These are phyloP conservation scores for Xyliphius kryptos DNA, from an alignment of 2,113 vertebrate genomes.

Conservation along the genomic window DNA sequence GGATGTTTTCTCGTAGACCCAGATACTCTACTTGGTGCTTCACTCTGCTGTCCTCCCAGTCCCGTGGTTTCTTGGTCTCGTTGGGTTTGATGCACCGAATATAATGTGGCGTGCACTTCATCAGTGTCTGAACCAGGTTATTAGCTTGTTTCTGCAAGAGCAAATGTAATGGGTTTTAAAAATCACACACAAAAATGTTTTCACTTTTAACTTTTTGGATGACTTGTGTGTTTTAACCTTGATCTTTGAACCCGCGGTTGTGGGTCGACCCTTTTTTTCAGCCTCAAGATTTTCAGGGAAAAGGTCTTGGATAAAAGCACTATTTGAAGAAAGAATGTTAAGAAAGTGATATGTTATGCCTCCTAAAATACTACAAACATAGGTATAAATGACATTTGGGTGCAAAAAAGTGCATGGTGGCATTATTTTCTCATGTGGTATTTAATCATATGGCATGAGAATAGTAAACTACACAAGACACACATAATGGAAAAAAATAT, in stretches of 20 bases:
- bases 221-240: conserved; percentile 57
- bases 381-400: too few species aligned
- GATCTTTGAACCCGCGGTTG: conserved; percentile 68
- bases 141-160: conserved; percentile 71
- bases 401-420: too few species aligned
- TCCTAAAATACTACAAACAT: too few species aligned
- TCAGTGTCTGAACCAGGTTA: conserved; percentile 68
- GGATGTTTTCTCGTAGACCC: conserved; percentile 72
- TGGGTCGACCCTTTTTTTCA: conserved; percentile 69
- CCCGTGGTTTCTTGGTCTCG: conserved; percentile 67
- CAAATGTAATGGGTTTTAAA: not conserved
- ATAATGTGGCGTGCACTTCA: conserved; percentile 77
- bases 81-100: conserved; percentile 79
- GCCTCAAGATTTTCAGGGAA: conserved; percentile 71
- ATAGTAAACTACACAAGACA: too few species aligned
- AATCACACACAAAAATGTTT: too few species aligned
- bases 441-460: too few species aligned
- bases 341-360: not conserved
- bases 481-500: too few species aligned
- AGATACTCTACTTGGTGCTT: conserved; percentile 75
- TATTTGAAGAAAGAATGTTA: conserved; percentile 30
- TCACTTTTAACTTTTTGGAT: too few species aligned
- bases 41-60: conserved; percentile 74
- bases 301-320: conserved; percentile 64
- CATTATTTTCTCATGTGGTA: too few species aligned